Evolutionary conservation across 2,797 vertebrate genomes (phyloP).

Genomic region (Acipenser transmontanus): DNA sequence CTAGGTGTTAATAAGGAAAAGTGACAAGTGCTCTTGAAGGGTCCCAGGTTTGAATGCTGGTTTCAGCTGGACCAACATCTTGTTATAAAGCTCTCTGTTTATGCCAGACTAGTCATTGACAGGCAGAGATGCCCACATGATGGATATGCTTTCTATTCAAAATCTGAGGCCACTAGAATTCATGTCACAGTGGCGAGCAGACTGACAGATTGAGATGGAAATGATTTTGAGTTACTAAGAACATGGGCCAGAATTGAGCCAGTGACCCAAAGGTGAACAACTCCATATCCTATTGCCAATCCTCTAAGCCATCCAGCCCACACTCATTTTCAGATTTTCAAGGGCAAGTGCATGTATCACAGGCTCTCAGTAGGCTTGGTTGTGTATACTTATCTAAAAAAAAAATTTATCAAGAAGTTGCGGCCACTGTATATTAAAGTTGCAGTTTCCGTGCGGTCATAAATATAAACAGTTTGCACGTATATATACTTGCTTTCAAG

Average conservation of each 20-base stretch:
- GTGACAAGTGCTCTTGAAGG: slow-evolving; percentile 51
- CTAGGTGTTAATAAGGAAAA: slow-evolving; percentile 48
- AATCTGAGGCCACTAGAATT: neutral
- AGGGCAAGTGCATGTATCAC: neutral
- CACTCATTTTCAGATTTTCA: neutral
- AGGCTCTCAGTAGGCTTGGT: neutral
- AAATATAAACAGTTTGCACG: no score
- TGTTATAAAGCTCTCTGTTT: slow-evolving; percentile 37
- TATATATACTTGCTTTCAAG: no score
- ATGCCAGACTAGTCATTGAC: slow-evolving; percentile 25
- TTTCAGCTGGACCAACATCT: slow-evolving; percentile 41
- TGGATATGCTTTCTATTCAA: neutral
- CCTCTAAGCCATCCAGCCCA: neutral
- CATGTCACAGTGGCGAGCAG: neutral
- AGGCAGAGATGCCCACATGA: neutral
- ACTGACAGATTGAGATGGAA: slow-evolving; percentile 1
- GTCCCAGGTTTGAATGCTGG: slow-evolving; percentile 41
- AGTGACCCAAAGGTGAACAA: slow-evolving; percentile 1
- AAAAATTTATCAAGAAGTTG: no score
- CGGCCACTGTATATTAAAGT: no score
- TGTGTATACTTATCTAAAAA: no score
- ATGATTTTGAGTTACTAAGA: neutral
- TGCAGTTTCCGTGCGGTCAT: no score
- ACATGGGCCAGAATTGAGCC: neutral
- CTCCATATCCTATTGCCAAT: neutral